Conservation (phyloP, 2,113 vertebrate genomes). For the Myotis davidii region DNA sequence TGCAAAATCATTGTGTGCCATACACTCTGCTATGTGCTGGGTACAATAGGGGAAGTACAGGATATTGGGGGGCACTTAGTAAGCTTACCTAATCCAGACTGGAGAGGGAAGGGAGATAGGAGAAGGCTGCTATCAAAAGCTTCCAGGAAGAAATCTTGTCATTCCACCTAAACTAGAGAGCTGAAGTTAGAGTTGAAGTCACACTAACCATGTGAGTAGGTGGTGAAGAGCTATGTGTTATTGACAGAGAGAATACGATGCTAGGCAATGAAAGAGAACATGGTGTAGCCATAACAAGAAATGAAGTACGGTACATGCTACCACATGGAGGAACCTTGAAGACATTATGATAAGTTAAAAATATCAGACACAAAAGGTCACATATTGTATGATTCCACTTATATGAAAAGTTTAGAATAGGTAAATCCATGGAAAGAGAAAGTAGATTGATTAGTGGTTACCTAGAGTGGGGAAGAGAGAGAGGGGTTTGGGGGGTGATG, state of each 20-base stretch:
- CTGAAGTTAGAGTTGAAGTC: background rate
- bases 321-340: background rate
- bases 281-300: background rate
- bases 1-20: background rate
- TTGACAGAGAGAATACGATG: background rate
- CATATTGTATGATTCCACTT: background rate
- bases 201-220: background rate
- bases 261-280: conserved; percentile 8
- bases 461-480: background rate
- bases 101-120: background rate
- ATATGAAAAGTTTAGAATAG: background rate
- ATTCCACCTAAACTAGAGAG: conserved; percentile 26
- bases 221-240: background rate
- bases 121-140: background rate
- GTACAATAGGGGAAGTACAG: background rate
- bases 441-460: background rate
- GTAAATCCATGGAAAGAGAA: background rate
- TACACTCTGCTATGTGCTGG: background rate
- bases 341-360: background rate
- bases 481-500: background rate
- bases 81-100: background rate
- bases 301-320: background rate
- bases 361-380: background rate
- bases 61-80: background rate
- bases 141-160: conserved; percentile 27